Conservation (phyloP, 2,113 vertebrate genomes). For the Myodes glareolus region DNA sequence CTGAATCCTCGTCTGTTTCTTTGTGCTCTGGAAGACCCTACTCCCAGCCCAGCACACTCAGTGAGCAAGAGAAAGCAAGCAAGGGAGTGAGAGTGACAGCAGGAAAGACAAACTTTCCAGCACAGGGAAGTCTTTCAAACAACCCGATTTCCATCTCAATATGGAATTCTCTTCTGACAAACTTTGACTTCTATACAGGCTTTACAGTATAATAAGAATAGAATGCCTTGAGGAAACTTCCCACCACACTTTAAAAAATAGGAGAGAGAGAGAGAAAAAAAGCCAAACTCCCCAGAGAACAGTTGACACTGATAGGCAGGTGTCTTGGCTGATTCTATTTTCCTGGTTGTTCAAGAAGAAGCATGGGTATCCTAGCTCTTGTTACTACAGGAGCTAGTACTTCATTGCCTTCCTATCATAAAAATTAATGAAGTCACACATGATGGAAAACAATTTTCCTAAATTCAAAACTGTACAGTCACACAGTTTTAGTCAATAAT, state of each 20-base stretch:
- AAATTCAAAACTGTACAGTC: conserved; percentile 22
- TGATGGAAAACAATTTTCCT: conserved; percentile 32
- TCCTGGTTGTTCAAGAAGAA: background rate
- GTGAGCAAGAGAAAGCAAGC: background rate
- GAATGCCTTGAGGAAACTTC: conserved; percentile 43
- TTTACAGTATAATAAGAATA: conserved; percentile 47
- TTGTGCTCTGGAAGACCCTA: conserved; percentile 44
- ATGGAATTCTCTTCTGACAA: conserved; percentile 55
- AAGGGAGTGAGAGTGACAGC: background rate
- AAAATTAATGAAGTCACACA: background rate
- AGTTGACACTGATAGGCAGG: background rate
- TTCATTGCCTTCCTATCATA: conserved; percentile 5
- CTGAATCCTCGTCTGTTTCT: conserved; percentile 40
- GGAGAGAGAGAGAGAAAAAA: background rate
- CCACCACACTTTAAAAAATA: background rate
- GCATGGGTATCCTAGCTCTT: background rate
- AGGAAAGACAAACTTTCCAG: conserved; percentile 37
- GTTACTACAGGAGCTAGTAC: background rate
- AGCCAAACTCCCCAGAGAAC: conserved; percentile 2
- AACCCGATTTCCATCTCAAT: conserved; percentile 53
- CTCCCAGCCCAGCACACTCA: background rate
- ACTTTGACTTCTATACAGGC: background rate
- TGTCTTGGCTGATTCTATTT: background rate
- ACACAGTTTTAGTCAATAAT: conserved; percentile 48
- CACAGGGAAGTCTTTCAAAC: conserved; percentile 56